A percentile compares a stretch with the other conserved stretches of the same genome.
Conservation (phyloP, 2,113 vertebrate genomes). For the Blennius ocellaris region DNA sequence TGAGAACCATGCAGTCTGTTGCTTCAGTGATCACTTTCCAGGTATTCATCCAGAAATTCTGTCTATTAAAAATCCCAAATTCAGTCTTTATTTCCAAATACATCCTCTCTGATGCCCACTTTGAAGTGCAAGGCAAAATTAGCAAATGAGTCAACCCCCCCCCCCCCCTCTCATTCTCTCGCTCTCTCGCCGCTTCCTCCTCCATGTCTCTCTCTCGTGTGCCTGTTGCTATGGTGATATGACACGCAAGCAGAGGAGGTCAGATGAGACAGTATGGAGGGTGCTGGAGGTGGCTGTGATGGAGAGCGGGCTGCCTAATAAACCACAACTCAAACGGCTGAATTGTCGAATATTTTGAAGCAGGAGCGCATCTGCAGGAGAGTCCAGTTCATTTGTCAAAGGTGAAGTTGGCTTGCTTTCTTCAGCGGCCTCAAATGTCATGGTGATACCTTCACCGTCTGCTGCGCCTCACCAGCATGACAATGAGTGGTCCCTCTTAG, state of each 20-base stretch:
- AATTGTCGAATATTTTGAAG: slow-evolving; percentile 68
- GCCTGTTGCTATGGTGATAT: slow-evolving; percentile 83
- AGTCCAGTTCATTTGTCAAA: slow-evolving; percentile 2
- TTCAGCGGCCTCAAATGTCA: slow-evolving; percentile 10
- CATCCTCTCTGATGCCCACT: slow-evolving; percentile 56
- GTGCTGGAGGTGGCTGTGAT: slow-evolving; percentile 63
- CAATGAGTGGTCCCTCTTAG: slow-evolving; percentile 49
- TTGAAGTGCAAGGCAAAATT: slow-evolving; percentile 76
- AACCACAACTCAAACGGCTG: slow-evolving; percentile 56
- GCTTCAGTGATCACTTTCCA: slow-evolving; percentile 28
- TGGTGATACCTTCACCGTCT: slow-evolving; percentile 46
- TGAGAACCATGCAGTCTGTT: slow-evolving; percentile 1
- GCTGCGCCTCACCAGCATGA: slow-evolving; percentile 52
- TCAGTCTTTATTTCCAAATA: slow-evolving; percentile 50
- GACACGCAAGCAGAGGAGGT: slow-evolving; percentile 79
- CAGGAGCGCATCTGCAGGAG: slow-evolving; percentile 26
- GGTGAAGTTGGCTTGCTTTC: slow-evolving; percentile 44
- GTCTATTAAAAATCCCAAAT: slow-evolving; percentile 7
- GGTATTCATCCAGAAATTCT: slow-evolving; percentile 46
- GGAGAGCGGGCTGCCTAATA: slow-evolving; percentile 70
- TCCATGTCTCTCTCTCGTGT: slow-evolving; percentile 55
- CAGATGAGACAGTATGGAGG: slow-evolving; percentile 74
- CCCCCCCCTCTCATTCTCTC: slow-evolving; percentile 11
- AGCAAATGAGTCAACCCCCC: slow-evolving; percentile 71
- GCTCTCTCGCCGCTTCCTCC: slow-evolving; percentile 23